Evolutionary conservation across 2,113 vertebrate species (phyloP).

Genomic region (Chaetura pelagica): DNA sequence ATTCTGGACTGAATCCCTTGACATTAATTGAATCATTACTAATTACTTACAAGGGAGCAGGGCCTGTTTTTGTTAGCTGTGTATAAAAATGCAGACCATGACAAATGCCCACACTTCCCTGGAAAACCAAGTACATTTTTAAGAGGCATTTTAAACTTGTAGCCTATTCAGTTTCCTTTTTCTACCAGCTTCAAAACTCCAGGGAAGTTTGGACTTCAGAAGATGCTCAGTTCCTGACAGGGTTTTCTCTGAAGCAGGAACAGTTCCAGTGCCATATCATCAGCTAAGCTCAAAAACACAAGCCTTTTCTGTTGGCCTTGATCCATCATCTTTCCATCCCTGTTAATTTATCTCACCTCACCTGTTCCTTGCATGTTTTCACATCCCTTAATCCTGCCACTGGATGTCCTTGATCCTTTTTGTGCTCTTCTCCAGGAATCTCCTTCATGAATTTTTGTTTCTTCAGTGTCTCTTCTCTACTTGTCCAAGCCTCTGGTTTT

Average conservation of each 20-base stretch:
- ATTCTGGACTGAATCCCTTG: background rate
- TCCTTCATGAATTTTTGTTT: background rate
- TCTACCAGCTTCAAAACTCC: background rate
- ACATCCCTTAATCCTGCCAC: fast-evolving
- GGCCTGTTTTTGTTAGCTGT: background rate
- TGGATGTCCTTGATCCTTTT: background rate
- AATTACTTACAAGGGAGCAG: background rate
- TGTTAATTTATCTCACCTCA: background rate
- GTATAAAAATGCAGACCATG: background rate
- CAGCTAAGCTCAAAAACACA: background rate
- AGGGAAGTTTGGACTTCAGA: background rate
- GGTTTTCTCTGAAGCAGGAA: background rate
- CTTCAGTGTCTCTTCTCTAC: background rate
- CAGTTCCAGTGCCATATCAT: background rate
- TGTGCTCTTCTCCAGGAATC: background rate
- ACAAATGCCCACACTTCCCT: background rate
- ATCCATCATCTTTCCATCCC: background rate
- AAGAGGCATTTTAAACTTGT: background rate
- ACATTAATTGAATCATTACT: background rate
- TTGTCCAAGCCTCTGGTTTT: background rate
- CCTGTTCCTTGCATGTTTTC: background rate
- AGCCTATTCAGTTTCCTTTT: background rate
- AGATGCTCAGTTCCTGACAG: background rate
- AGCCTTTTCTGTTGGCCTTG: background rate
- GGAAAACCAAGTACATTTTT: background rate